A percentile compares a stretch with the other conserved stretches of the same genome.
phyloP scores from a whole-genome alignment of 2,797 vertebrate genomes.

The Pelochelys cantorii region DNA sequence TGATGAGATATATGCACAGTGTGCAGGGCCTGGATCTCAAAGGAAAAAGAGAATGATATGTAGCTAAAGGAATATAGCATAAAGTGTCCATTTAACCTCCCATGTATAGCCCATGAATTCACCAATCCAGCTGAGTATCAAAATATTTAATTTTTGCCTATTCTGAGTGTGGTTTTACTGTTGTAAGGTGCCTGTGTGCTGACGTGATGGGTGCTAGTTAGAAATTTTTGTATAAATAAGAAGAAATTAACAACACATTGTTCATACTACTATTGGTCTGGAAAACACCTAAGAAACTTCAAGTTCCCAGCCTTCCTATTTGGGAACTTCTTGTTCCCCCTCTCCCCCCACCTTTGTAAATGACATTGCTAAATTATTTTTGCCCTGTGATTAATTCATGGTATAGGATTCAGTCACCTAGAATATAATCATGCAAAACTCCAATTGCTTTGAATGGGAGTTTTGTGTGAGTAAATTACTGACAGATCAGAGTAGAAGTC shows the following conservation, averaged over 20 bases:
- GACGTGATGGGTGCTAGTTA: not conserved
- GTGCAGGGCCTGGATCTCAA: not conserved
- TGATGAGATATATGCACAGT: not conserved
- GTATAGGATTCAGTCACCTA: not conserved
- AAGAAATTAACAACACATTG: not conserved
- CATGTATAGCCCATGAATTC: not conserved
- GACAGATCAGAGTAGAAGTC: not conserved
- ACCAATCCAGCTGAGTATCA: not conserved
- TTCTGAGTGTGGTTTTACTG: fast-evolving
- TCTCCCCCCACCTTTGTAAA: not conserved
- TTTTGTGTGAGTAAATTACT: not conserved
- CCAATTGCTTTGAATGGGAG: fast-evolving
- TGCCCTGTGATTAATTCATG: not conserved
- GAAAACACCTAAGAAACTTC: not conserved
- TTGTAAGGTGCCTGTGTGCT: not conserved
- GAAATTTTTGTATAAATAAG: not conserved
- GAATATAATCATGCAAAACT: not conserved
- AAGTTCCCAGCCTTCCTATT: not conserved
- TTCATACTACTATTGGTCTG: not conserved
- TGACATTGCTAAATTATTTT: not conserved
- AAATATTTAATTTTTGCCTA: not conserved
- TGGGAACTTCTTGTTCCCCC: not conserved
- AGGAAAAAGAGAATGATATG: not conserved
- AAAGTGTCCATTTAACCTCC: not conserved
- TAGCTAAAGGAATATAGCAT: not conserved